These are phyloP conservation scores for Eulacestoma nigropectus DNA, from an alignment of 2,113 vertebrate species.

Conservation along the genomic window DNA sequence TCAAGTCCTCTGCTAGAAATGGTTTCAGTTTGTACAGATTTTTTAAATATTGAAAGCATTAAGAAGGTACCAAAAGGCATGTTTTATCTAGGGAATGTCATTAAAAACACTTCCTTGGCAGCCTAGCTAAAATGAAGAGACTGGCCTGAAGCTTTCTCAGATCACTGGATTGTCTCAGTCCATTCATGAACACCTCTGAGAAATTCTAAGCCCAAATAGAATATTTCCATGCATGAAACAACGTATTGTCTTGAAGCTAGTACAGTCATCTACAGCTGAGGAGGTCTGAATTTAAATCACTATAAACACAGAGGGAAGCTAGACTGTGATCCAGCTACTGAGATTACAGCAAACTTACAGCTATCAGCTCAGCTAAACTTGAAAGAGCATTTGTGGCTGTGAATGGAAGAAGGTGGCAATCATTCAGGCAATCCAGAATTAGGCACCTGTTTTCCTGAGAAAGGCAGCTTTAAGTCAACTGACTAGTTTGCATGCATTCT, in stretches of 20 bases:
- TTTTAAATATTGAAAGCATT: neutral
- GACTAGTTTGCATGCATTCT: neutral
- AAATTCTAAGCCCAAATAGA: neutral
- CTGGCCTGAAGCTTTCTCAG: neutral
- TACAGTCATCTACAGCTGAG: neutral
- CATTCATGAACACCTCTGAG: neutral
- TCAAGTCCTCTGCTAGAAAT: neutral
- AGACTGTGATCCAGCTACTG: neutral
- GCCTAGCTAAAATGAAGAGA: neutral
- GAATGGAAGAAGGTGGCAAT: neutral
- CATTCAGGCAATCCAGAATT: neutral
- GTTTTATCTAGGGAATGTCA: neutral
- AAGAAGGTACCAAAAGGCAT: rapidly evolving
- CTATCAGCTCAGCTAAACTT: neutral
- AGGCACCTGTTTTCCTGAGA: neutral
- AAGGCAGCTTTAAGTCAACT: neutral
- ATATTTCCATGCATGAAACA: neutral
- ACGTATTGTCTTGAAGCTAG: neutral
- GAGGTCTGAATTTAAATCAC: neutral
- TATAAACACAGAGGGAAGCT: neutral
- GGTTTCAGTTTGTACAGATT: neutral
- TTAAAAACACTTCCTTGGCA: neutral
- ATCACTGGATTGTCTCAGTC: neutral
- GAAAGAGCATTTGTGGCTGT: neutral
- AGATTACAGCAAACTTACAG: neutral